A percentile compares a stretch with the other conserved stretches of the same genome.
These are phyloP conservation scores for Aeoliscus strigatus DNA, from an alignment of 2,797 vertebrate species.

Conservation along the genomic window DNA sequence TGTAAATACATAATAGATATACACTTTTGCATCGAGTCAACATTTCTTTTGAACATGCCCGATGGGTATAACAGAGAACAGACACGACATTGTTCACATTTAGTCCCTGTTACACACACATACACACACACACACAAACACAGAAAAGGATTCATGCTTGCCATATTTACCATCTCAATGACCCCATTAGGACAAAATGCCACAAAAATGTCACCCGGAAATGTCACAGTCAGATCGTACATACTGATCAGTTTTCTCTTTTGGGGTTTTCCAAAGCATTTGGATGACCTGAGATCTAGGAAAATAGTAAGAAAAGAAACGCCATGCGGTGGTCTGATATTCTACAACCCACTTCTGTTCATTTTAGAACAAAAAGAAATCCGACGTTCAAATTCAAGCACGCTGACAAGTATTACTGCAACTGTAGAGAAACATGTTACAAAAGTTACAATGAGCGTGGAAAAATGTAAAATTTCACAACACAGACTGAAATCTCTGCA, in stretches of 20 bases:
- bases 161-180: slow-evolving; percentile 32
- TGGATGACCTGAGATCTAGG: slow-evolving; percentile 15
- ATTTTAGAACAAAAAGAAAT: slow-evolving; percentile 1
- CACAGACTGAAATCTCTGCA: neutral
- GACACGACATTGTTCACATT: slow-evolving; percentile 7
- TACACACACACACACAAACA: slow-evolving; percentile 3
- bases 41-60: slow-evolving; percentile 11
- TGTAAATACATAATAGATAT: slow-evolving; percentile 13
- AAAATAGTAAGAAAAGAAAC: slow-evolving; percentile 8
- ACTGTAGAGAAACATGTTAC: slow-evolving; percentile 2
- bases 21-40: neutral
- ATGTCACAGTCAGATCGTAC: slow-evolving; percentile 60
- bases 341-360: neutral
- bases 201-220: slow-evolving; percentile 66
- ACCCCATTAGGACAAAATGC: slow-evolving; percentile 61
- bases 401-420: neutral
- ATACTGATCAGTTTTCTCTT: slow-evolving; percentile 52
- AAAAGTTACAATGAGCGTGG: slow-evolving; percentile 16
- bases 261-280: slow-evolving; percentile 3
- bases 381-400: slow-evolving; percentile 10
- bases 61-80: slow-evolving; percentile 12
- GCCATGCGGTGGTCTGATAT: slow-evolving; percentile 11
- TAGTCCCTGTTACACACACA: neutral
- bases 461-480: slow-evolving; percentile 2
- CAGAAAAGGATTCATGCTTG: slow-evolving; percentile 31